Base-by-base conservation (phyloP, 2,113 vertebrate species). In the Sardina pilchardus region DNA sequence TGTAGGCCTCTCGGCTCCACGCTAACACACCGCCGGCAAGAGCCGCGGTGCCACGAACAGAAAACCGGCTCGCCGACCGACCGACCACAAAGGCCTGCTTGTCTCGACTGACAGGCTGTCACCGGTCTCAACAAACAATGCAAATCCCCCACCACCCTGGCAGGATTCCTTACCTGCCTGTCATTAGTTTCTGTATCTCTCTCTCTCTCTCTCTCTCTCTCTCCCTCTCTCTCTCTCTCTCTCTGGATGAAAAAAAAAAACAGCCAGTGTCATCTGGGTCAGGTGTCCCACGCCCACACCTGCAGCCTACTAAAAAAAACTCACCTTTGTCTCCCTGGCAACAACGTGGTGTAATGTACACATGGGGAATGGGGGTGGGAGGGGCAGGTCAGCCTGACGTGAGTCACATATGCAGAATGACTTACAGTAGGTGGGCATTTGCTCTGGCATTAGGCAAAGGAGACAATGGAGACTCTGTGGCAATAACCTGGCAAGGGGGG, bases 311-410 rank as follows among this genome's bases (percentile, higher is more conserved):
- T 42, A 1, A 14, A 83, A 63, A 81, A 83, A 63, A 81, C 45
- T 86, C 67, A 84, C 82, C 84, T 85, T 81, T 82, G 83, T 89
- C 81, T 82, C 88, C 87, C 84, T 47, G 85, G 87, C 48, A 81
- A 85, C 81, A 59, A 39, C 34, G 21, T 50, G 47, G 44, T 84
- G 78, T 78, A 83, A 48, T 82, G 82, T 82, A 82, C 21, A 75
- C 85, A 82, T 19, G 48, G 67, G 75, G 30, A 84, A 9, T 8
- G 44, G 30, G 5, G 81, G 19, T n/a, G n/a, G 67, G 81, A 78
- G 30, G 42, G 81, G 82, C 48, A 30, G 30, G 42, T 50, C n/a
- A 43, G 30, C 26, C 53, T 81, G 19, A 17, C 16, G 81, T 30
- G 16, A 63, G 81, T 34, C 19, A 47, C 6, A 24, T 7, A 43